A percentile compares a stretch with the other conserved stretches of the same genome.
Evolutionary conservation across 2,888 invertebrate genomes (phyloP).

Genomic region (Nebria brevicollis): DNA sequence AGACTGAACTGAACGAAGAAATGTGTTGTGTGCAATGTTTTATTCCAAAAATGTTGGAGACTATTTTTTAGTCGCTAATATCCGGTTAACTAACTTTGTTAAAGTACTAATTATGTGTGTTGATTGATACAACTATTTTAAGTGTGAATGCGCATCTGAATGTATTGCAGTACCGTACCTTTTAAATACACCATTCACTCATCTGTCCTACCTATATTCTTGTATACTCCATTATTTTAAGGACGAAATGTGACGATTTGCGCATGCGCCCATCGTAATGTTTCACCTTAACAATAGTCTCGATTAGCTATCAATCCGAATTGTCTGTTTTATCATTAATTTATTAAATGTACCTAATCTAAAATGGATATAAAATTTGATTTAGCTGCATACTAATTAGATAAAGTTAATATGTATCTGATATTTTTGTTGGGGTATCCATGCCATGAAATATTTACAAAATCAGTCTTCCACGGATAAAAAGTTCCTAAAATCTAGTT

Average conservation of each 20-base stretch:
- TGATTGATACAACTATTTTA: conserved; percentile 27
- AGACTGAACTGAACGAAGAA: conserved; percentile 54
- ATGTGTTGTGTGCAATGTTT: conserved; percentile 50
- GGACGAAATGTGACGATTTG: conserved; percentile 16
- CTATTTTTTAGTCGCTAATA: not conserved
- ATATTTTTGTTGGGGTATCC: conserved; percentile 17
- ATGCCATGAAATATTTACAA: conserved; percentile 49
- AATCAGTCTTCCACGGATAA: conserved; percentile 58
- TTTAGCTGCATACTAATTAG: not conserved
- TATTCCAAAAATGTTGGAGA: conserved; percentile 13
- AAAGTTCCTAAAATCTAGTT: conserved; percentile 56
- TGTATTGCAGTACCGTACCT: conserved; percentile 26
- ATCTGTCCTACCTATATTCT: not conserved
- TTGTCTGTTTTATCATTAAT: not conserved
- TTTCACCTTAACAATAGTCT: conserved; percentile 19
- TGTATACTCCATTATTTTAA: not conserved
- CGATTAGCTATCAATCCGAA: conserved; percentile 24
- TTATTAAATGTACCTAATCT: conserved; percentile 2
- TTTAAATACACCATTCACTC: not conserved
- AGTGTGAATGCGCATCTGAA: conserved; percentile 25
- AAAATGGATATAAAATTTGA: not conserved
- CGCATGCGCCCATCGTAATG: not conserved
- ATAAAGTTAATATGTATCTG: conserved; percentile 2
- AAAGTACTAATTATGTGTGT: conserved; percentile 41
- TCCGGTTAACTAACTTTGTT: conserved; percentile 32